Percentiles rank a stretch among this genome's conserved stretches.
Conservation (phyloP, 2,113 vertebrate genomes). For the Phalacrocorax aristotelis region DNA sequence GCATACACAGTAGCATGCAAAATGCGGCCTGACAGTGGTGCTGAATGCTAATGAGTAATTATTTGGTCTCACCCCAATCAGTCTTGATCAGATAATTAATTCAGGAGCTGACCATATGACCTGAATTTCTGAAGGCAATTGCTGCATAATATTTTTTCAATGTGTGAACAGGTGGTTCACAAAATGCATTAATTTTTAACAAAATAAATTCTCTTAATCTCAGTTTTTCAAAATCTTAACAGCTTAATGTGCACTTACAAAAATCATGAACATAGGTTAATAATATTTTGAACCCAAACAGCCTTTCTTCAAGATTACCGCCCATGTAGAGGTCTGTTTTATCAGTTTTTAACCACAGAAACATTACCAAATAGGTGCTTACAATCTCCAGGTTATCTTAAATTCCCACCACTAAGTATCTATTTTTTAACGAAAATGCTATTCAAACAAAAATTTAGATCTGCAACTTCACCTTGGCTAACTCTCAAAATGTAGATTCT, state of each 20-base stretch:
- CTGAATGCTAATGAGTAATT: neutral
- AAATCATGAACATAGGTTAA: constrained; percentile 19
- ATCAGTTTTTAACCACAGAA: neutral
- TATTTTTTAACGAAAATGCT: neutral
- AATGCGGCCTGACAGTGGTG: neutral
- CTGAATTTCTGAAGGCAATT: constrained; percentile 10
- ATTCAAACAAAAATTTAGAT: neutral
- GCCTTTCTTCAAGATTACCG: neutral
- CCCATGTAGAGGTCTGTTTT: neutral
- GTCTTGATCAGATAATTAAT: constrained; percentile 53
- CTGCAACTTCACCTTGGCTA: neutral
- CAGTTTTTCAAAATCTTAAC: constrained; percentile 24
- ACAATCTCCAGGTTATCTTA: neutral
- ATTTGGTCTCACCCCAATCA: constrained; percentile 61
- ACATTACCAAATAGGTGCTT: neutral
- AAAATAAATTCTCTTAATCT: constrained; percentile 23
- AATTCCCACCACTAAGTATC: neutral
- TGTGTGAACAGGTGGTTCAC: constrained; percentile 50
- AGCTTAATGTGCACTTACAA: neutral
- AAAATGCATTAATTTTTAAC: constrained; percentile 27
- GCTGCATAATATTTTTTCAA: constrained; percentile 4
- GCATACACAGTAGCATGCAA: constrained; percentile 9
- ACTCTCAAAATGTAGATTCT: neutral
- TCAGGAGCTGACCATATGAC: constrained; percentile 19
- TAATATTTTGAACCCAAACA: neutral